Percentiles rank a stretch among this genome's conserved stretches.
Evolutionary conservation across 2,888 invertebrate species (phyloP).

Genomic region (Pachymerium ferrugineum): DNA sequence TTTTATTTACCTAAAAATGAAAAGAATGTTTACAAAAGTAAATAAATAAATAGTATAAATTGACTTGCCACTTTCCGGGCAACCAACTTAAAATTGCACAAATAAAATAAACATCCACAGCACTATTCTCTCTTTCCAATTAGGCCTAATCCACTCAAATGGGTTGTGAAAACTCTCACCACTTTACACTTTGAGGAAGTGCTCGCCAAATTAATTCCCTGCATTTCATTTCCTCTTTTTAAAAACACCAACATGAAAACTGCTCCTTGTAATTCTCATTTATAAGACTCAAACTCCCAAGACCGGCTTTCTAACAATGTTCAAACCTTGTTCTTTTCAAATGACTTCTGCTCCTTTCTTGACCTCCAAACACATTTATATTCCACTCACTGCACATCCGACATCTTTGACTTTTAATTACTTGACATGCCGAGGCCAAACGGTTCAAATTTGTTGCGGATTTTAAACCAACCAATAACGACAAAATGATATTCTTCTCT

Average conservation of each 20-base stretch:
- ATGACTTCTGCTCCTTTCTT: slow-evolving; percentile 5
- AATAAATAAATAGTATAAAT: background rate
- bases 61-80: too few relatives aligned
- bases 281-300: background rate
- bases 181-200: slow-evolving; percentile 15
- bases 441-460: background rate
- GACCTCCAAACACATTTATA: slow-evolving; percentile 5
- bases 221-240: slow-evolving; percentile 18
- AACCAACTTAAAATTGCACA: background rate
- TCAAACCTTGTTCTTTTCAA: slow-evolving; percentile 9
- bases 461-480: background rate
- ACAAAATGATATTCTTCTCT: too few relatives aligned
- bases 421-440: slow-evolving; percentile 10
- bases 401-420: slow-evolving; percentile 21
- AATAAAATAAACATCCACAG: slow-evolving; percentile 17
- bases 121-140: slow-evolving; percentile 11
- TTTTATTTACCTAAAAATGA: too few relatives aligned
- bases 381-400: background rate
- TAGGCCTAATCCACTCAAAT: slow-evolving; percentile 10
- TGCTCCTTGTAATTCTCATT: background rate
- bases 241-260: background rate
- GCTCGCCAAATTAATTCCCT: slow-evolving; percentile 13
- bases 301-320: background rate
- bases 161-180: slow-evolving; percentile 18
- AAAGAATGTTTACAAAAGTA: too few relatives aligned